phyloP scores from a whole-genome alignment of 2,797 vertebrate species.

The Mus minutoides region DNA sequence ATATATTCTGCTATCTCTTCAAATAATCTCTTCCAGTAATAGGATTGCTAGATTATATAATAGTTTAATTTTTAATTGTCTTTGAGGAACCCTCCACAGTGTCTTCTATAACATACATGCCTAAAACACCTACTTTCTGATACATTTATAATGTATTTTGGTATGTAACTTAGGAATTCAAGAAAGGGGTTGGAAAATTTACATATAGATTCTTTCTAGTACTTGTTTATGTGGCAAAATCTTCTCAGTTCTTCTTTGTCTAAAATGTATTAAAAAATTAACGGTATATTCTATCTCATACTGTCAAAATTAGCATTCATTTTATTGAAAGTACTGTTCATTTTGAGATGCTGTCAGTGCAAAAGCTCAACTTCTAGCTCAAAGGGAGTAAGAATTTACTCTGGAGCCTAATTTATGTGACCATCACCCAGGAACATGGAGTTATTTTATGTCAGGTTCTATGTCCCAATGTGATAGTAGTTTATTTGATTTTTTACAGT shows the following conservation, averaged over 20 bases:
- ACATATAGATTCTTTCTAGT: not conserved
- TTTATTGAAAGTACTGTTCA: not conserved
- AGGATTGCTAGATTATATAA: not conserved
- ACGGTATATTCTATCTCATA: not conserved
- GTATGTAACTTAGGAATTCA: constrained; percentile 3
- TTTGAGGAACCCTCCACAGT: not conserved
- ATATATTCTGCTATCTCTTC: not conserved
- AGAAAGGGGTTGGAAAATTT: not conserved
- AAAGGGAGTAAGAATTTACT: not conserved
- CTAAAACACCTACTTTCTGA: not conserved
- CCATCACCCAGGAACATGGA: too few species aligned
- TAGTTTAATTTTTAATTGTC: not conserved
- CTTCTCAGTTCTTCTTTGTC: not conserved
- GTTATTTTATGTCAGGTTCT: not conserved
- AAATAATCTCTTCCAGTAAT: not conserved
- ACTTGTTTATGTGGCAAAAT: not conserved
- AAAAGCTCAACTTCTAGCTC: not conserved
- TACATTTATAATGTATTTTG: not conserved
- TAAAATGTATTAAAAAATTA: constrained; percentile 2
- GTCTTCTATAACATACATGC: not conserved
- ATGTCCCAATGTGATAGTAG: not conserved
- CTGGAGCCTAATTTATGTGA: not conserved
- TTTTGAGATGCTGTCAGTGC: not conserved
- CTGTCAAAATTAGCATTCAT: not conserved
- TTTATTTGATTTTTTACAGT: not conserved